A percentile compares a stretch with the other conserved stretches of the same genome.
Evolutionary conservation across 2,113 vertebrate genomes (phyloP).

Genomic region (Hippocampus guttulatus): DNA sequence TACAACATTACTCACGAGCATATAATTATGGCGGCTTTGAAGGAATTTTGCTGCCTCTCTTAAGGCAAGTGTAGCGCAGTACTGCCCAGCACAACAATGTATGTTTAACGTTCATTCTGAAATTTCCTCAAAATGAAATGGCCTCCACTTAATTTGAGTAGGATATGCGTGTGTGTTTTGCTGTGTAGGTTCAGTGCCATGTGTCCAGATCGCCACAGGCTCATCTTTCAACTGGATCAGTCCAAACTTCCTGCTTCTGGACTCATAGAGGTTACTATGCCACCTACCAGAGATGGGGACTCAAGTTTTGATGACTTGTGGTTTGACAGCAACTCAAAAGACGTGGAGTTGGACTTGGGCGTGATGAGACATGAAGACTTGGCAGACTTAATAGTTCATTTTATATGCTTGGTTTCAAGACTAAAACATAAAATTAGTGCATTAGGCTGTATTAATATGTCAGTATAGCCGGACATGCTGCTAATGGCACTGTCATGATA

Average conservation of each 20-base stretch:
- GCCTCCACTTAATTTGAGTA: background rate
- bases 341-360: too few relatives aligned
- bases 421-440: background rate
- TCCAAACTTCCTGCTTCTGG: constrained; percentile 53
- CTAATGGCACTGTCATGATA: background rate
- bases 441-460: background rate
- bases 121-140: background rate
- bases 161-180: background rate
- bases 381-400: background rate
- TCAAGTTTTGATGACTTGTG: background rate
- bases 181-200: constrained; percentile 46
- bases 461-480: background rate
- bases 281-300: background rate
- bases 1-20: too few relatives aligned
- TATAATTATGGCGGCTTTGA: too few relatives aligned
- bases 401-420: background rate
- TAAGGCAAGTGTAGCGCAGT: too few relatives aligned
- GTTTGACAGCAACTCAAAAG: background rate
- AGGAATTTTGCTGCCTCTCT: too few relatives aligned
- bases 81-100: background rate
- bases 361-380: background rate
- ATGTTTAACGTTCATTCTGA: background rate
- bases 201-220: constrained; percentile 69
- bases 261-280: constrained; percentile 48
- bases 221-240: constrained; percentile 51